Conservation (phyloP, 2,888 invertebrate species). For the Abrostola tripartita region DNA sequence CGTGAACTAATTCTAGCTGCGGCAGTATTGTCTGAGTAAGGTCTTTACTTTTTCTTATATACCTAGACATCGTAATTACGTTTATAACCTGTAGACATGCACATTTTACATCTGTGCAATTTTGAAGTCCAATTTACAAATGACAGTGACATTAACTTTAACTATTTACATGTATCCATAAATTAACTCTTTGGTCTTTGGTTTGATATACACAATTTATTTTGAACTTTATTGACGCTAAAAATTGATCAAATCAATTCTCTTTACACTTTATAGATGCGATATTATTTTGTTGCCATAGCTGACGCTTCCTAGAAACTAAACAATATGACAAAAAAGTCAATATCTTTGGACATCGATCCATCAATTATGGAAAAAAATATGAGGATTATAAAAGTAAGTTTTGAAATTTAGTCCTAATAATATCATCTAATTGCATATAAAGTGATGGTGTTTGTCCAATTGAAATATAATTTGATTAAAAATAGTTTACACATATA, state of each 20-base stretch:
- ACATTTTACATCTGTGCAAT: too few relatives aligned
- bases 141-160: too few relatives aligned
- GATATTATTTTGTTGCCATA: constrained; percentile 38
- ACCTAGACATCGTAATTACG: too few relatives aligned
- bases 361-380: constrained; percentile 89
- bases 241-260: background rate
- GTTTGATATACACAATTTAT: too few relatives aligned
- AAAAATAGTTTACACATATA: background rate
- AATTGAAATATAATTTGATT: background rate
- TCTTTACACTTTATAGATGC: background rate
- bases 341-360: constrained; percentile 89
- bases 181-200: too few relatives aligned
- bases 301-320: constrained; percentile 27
- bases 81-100: too few relatives aligned
- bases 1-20: too few relatives aligned
- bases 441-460: too few relatives aligned
- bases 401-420: constrained; percentile 25
- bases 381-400: constrained; percentile 81
- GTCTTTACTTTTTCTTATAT: too few relatives aligned
- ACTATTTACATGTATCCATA: too few relatives aligned
- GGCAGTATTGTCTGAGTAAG: too few relatives aligned
- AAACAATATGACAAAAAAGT: constrained; percentile 79
- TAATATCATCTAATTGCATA: constrained; percentile 11
- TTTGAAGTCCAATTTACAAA: too few relatives aligned
- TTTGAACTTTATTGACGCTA: background rate